Base-by-base conservation (phyloP, 2,888 invertebrate species). In the Diarsia dahlii region DNA sequence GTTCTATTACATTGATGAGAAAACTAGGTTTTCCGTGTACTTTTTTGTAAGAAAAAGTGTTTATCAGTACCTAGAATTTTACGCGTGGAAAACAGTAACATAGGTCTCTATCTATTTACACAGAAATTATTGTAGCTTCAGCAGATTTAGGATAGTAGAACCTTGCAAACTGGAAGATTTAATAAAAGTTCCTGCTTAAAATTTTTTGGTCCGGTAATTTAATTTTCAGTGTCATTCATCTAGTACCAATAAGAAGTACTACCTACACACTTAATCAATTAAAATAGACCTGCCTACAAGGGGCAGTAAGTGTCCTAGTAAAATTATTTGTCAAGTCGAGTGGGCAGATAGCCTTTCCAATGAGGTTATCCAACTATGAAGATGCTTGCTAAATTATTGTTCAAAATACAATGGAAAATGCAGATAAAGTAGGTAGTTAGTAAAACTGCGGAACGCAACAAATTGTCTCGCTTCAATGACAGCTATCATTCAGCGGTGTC, bases 391-490 rank as follows among this genome's bases (percentile, higher is more conserved):
- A 73, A 79, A 78, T 71, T 79, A 88, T 79, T 84, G 87, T 87
- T 85, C 75, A 86, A 88, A 80, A 81, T 78, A 79, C 74, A 84
- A 87, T 88, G 82, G 73, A 87, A 78, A 82, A 80, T 78, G 71
- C 75, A 81, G 78, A 58, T 84, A 67, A 76, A 84, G 85, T 87
- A 82, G 83, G 83, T 86, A 87, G 83, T 85, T 87, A 84, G 78
- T 83, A 88, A 89, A 89, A 91, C 89, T 90, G 89, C 88, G 84
- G 88, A 91, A 91, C 89, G 92, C 92, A 94, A 93, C 93, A 93
- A 93, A 92, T 92, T 92, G 93, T 93, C 91, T 93, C 91, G 92
- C 92, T 93, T 90, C 91, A 93, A 92, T 93, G 94, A 94, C 93
- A 94, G 92, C 90, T 92, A 93, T 92, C 93, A 93, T 92, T 94